These are phyloP conservation scores for Rhagoletis pomonella DNA, from an alignment of 1,140 invertebrate species.

Conservation along the genomic window DNA sequence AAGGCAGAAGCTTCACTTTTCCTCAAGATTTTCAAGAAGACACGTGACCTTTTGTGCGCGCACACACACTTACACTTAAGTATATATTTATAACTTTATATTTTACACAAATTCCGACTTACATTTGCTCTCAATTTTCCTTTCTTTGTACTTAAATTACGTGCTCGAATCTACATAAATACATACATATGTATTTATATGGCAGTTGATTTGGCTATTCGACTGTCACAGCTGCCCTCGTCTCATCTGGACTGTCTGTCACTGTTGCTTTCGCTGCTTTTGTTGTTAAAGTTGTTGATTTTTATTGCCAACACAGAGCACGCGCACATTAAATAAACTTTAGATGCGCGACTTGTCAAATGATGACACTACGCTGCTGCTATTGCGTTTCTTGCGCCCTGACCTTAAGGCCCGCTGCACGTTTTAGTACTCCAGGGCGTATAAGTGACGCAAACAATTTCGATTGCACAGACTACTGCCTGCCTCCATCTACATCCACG, in stretches of 20 bases:
- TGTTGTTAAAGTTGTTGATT: background rate
- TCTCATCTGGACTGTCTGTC: background rate
- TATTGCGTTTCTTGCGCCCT: background rate
- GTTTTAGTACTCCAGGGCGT: constrained; percentile 10
- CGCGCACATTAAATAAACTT: constrained; percentile 41
- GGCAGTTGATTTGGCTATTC: background rate
- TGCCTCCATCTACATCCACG: background rate
- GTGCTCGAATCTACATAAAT: background rate
- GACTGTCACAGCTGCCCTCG: background rate
- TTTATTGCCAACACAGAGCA: background rate
- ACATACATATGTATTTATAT: background rate
- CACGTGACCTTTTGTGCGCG: background rate
- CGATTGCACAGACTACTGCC: background rate
- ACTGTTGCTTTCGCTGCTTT: background rate
- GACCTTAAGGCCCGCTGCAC: background rate
- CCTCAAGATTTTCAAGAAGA: background rate
- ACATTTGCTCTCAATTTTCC: background rate
- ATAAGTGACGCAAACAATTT: constrained; percentile 1
- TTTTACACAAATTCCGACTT: background rate
- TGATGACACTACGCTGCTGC: background rate
- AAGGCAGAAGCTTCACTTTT: background rate
- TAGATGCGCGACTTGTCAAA: constrained; percentile 3
- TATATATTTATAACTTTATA: too few species aligned
- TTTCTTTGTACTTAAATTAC: background rate
- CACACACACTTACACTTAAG: background rate